These are phyloP conservation scores for Sciurus niger DNA, from an alignment of 2,113 vertebrate species.

Conservation along the genomic window DNA sequence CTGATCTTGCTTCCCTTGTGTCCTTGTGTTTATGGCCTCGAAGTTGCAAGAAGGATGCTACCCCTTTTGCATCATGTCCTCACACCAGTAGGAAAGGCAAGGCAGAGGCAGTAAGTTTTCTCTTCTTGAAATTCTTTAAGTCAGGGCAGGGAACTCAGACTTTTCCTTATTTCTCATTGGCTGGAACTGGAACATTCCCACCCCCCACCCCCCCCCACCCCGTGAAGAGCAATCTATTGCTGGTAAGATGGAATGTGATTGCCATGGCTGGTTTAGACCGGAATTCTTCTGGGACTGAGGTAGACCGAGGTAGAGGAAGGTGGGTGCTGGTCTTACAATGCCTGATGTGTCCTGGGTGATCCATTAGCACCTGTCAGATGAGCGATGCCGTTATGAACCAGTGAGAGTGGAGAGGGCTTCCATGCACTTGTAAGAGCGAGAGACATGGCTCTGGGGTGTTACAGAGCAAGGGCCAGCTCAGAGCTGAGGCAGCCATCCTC, in stretches of 20 bases:
- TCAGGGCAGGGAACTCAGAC: not conserved
- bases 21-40: not conserved
- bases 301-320: not conserved
- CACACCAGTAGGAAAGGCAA: not conserved
- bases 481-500: too few relatives aligned
- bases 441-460: not conserved
- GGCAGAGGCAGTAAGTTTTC: not conserved
- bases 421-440: not conserved
- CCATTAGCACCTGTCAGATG: too few relatives aligned
- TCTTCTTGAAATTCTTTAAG: constrained; percentile 18
- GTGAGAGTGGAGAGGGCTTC: not conserved
- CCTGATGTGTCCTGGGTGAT: not conserved
- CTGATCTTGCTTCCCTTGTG: not conserved
- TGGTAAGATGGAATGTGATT: not conserved
- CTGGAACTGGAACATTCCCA: not conserved
- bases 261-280: not conserved
- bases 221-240: not conserved
- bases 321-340: not conserved
- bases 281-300: not conserved
- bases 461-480: too few relatives aligned
- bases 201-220: too few relatives aligned
- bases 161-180: constrained; percentile 40
- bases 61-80: not conserved
- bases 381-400: not conserved
- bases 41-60: not conserved